Base-by-base conservation (phyloP, 2,113 vertebrate genomes). In the Psettodes erumei region DNA sequence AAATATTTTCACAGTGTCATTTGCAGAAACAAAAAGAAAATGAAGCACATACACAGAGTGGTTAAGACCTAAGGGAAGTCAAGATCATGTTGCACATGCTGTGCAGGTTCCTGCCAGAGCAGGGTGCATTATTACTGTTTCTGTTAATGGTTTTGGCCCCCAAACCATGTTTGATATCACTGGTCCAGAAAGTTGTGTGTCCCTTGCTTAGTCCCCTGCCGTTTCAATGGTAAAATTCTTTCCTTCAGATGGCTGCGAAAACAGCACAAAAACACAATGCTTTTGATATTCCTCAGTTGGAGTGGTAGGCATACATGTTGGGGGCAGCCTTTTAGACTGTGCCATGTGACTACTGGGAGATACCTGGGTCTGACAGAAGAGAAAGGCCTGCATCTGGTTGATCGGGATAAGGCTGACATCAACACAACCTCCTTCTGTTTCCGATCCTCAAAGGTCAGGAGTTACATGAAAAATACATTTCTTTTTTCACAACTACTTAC, bases 341-440 rank as follows among this genome's bases (percentile, higher is more conserved):
- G 95, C 32, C 97, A 99, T 4, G 94, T 98, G 86, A 98, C 96
- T 6, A 98, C 96, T 13, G 97, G 97, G 64, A 95, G 95, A 73
- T 99, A 96, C 84, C 87, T 99, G 84, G 96, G 96, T 61, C 94
- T 98, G 12, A 92, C 94, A 63, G 95, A 96, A 67, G 96, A 97
- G 78, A 94, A 91, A 72, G 96, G 93, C 68, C 95, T 99, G 71
- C 92, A 95, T 32, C 94, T 99, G 58, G 92, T 95, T 80, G 95
- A 97, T 61, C 95, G 96, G 86, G 95, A 97, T 72, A 95, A 95
- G 33, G 96, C 97, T 0, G 95, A 98, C 72, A 87, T 98, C 72
- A 96, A 93, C 85, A 94, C 96, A 47, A 95, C 96, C 0, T 95
- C 96, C 6, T 99, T 99, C 90, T 96, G 96, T 90, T 96, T 99